These are phyloP conservation scores for Brachyistius frenatus DNA, from an alignment of 2,113 vertebrate species.

Conservation along the genomic window DNA sequence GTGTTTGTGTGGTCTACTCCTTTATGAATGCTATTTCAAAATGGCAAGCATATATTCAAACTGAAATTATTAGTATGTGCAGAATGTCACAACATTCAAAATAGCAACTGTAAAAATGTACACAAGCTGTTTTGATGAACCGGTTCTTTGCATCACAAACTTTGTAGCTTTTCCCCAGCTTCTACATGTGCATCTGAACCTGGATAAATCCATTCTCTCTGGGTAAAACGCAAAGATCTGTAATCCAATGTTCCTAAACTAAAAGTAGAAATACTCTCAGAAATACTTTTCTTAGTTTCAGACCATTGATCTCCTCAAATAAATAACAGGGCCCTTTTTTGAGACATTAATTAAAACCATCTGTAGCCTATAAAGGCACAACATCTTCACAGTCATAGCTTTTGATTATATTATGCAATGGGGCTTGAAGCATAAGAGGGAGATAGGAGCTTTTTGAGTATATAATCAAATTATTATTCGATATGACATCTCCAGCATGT, in stretches of 20 bases:
- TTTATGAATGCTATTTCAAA: constrained; percentile 41
- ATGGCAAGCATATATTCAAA: neutral
- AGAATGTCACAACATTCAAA: neutral
- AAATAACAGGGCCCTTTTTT: neutral
- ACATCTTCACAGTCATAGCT: constrained; percentile 40
- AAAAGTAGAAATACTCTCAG: neutral
- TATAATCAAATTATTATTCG: constrained; percentile 51
- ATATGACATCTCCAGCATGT: constrained; percentile 5
- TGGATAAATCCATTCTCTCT: neutral
- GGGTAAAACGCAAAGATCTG: neutral
- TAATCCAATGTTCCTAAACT: neutral
- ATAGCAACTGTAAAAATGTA: neutral
- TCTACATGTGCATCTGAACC: neutral
- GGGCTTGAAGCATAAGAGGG: constrained; percentile 25
- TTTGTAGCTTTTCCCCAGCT: neutral
- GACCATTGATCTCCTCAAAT: neutral
- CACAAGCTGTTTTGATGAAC: neutral
- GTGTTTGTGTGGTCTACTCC: too few relatives aligned
- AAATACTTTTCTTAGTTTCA: neutral
- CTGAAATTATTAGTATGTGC: neutral
- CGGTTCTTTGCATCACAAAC: neutral
- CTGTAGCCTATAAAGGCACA: constrained; percentile 20
- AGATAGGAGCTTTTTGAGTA: constrained; percentile 44
- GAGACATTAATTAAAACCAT: constrained; percentile 20
- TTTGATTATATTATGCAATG: constrained; percentile 58